Base-by-base conservation (phyloP, 2,113 vertebrate species). In the Brachyhypopomus occidentalis region DNA sequence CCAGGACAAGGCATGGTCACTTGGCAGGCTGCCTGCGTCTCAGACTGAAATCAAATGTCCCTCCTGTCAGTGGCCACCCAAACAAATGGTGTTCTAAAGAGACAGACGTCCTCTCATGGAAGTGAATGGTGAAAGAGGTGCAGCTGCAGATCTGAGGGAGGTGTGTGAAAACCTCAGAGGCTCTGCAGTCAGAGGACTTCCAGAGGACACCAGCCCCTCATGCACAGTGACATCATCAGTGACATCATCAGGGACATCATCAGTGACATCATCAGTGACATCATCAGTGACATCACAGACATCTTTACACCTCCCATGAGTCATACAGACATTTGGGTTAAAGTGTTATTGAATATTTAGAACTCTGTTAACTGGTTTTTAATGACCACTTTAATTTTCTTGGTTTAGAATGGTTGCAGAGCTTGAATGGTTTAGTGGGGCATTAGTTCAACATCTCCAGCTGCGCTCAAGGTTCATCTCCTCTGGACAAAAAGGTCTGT, bases 361-460 rank as follows among this genome's bases (percentile, higher is more conserved):
- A 41, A 70, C 69, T 58, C 48, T 38, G 19, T 34, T 60, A 71
- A 45, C 48, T 66, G 41, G n/a, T 60, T 17, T 27, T 60, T 71
- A 41, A 59, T 19, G 38, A 56, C 22, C 56, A 19, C 8, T 41
- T 70, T 36, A 19, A 56, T 77, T 67, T 56, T 77, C n/a, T 17
- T 59, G 38, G 23, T 79, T 79, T 59, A 14, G 55, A 71, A 11
- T 27, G 34, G 66, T 59, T 59, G 20, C 25, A 25, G 9, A 38
- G 30, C 30, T 70, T 36, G 9, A 60, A 60, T 45, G 17, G 22
- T 59, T 45, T 1, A 69, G 36, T 6, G 7, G 22, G 30, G 23
- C 64, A 78, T 78, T 71, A 78, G 36, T 41, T 6, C 22, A 60
- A 17, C n/a, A n/a, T 75, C 66, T 38, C 27, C 22, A 79, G 66